A percentile compares a stretch with the other conserved stretches of the same genome.
Conservation (phyloP, 2,888 invertebrate genomes). For the Caenorhabditis afra region DNA sequence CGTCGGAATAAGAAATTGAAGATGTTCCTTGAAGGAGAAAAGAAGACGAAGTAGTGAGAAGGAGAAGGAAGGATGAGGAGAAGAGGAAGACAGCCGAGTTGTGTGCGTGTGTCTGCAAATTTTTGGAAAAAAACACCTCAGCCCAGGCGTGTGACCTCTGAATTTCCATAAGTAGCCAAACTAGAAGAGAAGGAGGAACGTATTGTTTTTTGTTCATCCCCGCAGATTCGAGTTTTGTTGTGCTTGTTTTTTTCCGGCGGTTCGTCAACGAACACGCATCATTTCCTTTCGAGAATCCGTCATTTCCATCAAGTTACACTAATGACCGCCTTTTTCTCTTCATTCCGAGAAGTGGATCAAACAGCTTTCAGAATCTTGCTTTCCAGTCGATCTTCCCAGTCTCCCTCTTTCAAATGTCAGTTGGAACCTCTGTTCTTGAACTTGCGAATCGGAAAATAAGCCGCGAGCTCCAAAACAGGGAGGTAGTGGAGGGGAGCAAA, state of each 20-base stretch:
- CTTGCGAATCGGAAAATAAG: neutral
- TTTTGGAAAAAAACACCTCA: conserved; percentile 33
- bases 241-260: too few species aligned
- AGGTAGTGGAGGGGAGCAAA: neutral
- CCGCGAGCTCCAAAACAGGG: neutral
- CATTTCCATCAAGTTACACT: too few species aligned
- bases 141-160: neutral
- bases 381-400: too few species aligned
- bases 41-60: neutral
- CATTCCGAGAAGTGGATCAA: too few species aligned
- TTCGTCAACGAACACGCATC: too few species aligned
- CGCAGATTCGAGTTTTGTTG: neutral
- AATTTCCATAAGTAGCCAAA: conserved; percentile 5
- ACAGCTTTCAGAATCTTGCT: too few species aligned
- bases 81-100: neutral
- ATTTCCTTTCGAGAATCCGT: too few species aligned
- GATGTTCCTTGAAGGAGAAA: too few species aligned
- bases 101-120: conserved; percentile 16
- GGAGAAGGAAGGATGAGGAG: neutral
- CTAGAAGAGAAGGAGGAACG: neutral
- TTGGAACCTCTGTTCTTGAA: neutral
- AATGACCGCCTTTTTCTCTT: too few species aligned
- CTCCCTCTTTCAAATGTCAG: neutral
- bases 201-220: conserved; percentile 3
- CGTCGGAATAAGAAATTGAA: neutral